Evolutionary conservation across 2,797 vertebrate species (phyloP).

Genomic region (Pantherophis alleghaniensis): DNA sequence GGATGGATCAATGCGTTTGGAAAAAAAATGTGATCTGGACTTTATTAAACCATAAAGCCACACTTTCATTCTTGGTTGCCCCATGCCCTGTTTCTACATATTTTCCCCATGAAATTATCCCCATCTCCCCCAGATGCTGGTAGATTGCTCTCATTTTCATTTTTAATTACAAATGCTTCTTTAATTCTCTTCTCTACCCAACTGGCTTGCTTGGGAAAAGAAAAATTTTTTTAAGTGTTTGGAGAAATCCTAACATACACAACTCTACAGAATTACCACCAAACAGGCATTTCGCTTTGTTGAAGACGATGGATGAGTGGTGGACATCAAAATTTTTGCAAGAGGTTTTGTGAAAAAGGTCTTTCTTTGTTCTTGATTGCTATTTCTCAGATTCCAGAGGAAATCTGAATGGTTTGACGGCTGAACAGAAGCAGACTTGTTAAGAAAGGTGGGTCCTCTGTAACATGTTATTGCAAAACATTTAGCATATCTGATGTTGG

Average conservation of each 20-base stretch:
- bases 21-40: neutral
- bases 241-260: neutral
- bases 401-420: neutral
- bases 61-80: neutral
- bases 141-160: neutral
- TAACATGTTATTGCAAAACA: neutral
- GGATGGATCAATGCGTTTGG: neutral
- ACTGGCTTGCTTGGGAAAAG: neutral
- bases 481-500: neutral
- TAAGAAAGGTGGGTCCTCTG: neutral
- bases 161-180: neutral
- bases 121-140: neutral
- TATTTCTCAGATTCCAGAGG: neutral
- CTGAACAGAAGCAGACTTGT: neutral
- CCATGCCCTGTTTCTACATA: neutral
- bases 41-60: neutral
- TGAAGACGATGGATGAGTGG: neutral
- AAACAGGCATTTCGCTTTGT: neutral
- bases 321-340: neutral
- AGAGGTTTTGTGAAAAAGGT: neutral
- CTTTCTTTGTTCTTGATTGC: neutral
- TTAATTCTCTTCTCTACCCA: neutral
- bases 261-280: neutral
- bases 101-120: neutral
- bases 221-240: neutral